A percentile compares a stretch with the other conserved stretches of the same genome.
Evolutionary conservation across 2,797 vertebrate species (phyloP).

Genomic region (Eospalax fontanierii): DNA sequence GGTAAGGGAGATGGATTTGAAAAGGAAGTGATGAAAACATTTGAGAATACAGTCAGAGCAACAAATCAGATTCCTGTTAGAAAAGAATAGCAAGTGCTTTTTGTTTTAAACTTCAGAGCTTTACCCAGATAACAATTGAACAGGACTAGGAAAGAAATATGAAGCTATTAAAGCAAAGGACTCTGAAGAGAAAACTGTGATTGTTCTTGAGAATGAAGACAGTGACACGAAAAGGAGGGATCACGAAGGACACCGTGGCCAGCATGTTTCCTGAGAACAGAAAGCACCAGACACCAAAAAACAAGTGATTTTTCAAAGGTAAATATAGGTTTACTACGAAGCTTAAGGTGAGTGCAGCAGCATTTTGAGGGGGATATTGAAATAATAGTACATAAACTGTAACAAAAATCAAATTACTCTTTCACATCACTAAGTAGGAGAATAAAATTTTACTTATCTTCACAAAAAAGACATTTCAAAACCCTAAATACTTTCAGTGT

Average conservation of each 20-base stretch:
- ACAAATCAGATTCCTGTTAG: not conserved
- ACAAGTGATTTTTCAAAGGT: not conserved
- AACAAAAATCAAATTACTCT: not conserved
- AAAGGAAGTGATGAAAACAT: not conserved
- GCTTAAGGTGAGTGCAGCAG: not conserved
- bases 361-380: not conserved
- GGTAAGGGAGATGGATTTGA: not conserved
- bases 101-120: not conserved
- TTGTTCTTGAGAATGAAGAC: constrained; percentile 3
- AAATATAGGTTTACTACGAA: not conserved
- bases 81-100: not conserved
- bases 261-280: not conserved
- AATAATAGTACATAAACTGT: not conserved
- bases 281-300: not conserved
- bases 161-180: not conserved
- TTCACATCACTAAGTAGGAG: no score
- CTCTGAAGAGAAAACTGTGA: not conserved
- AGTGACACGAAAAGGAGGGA: not conserved
- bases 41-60: not conserved
- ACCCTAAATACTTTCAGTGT: no score
- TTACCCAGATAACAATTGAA: not conserved
- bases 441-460: no score
- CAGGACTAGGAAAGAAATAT: not conserved
- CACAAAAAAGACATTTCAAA: no score
- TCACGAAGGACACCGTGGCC: not conserved